These are phyloP conservation scores for Hirtodrosophila alboralis DNA, from an alignment of 2,888 invertebrate species.

Conservation along the genomic window DNA sequence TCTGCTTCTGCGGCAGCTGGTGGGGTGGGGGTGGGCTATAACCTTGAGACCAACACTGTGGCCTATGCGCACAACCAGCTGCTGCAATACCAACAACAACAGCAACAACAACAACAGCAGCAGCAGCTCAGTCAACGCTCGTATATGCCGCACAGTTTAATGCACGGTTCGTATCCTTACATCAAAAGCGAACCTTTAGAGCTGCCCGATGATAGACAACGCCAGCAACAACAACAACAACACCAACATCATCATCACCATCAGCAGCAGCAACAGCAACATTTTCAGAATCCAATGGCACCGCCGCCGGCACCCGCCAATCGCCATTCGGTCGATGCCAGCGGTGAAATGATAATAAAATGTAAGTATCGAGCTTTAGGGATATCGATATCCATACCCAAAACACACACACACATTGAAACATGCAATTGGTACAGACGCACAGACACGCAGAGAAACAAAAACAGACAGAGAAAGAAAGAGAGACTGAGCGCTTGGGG, in stretches of 20 bases:
- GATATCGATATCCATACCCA: slow-evolving; percentile 46
- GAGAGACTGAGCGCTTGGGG: slow-evolving; percentile 17
- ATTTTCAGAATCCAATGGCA: slow-evolving; percentile 64
- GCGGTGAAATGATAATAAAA: slow-evolving; percentile 68
- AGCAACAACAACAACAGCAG: slow-evolving; percentile 55
- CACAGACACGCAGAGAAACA: slow-evolving; percentile 15
- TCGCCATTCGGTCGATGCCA: slow-evolving; percentile 50
- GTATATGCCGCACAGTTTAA: slow-evolving; percentile 61
- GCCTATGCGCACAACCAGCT: slow-evolving; percentile 78
- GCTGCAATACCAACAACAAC: slow-evolving; percentile 75
- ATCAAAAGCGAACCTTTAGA: slow-evolving; percentile 79
- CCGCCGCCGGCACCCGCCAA: slow-evolving; percentile 63
- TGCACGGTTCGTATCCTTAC: slow-evolving; percentile 66
- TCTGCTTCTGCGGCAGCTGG: slow-evolving; percentile 22
- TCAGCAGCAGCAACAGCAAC: slow-evolving; percentile 48
- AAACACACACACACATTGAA: slow-evolving; percentile 8
- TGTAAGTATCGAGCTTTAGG: slow-evolving; percentile 60
- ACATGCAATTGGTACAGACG: slow-evolving; percentile 38
- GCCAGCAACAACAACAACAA: slow-evolving; percentile 36
- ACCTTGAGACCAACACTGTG: slow-evolving; percentile 75
- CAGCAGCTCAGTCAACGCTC: slow-evolving; percentile 63
- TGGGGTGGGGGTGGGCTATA: slow-evolving; percentile 56
- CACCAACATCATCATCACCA: slow-evolving; percentile 20
- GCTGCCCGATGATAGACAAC: slow-evolving; percentile 50
- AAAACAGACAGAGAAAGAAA: slow-evolving; percentile 14